These are phyloP conservation scores for Thera obeliscata DNA, from an alignment of 2,888 invertebrate genomes.

Conservation along the genomic window DNA sequence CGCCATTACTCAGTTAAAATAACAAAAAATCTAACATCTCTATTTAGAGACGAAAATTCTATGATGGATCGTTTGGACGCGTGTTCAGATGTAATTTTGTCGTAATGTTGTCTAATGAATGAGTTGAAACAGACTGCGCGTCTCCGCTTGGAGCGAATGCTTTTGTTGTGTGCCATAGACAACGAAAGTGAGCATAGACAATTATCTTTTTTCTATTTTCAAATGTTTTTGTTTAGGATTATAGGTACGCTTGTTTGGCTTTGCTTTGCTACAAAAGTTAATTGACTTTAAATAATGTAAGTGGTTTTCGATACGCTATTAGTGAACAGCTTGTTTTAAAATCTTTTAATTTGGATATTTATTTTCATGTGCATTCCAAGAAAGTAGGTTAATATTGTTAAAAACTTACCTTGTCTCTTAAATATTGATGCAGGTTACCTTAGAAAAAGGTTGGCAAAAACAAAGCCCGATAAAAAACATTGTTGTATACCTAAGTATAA, in stretches of 20 bases:
- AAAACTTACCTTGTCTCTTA: no score
- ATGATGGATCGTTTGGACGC: slow-evolving; percentile 59
- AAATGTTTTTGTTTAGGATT: slow-evolving; percentile 49
- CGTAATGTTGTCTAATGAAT: slow-evolving; percentile 52
- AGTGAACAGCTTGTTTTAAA: no score
- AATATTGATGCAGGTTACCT: no score
- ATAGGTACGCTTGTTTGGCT: slow-evolving; percentile 26
- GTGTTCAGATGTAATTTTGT: slow-evolving; percentile 48
- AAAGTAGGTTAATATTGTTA: no score
- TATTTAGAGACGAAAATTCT: slow-evolving; percentile 49
- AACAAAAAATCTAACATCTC: slow-evolving; percentile 46
- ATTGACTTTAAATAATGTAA: slow-evolving; percentile 9
- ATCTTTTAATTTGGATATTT: no score
- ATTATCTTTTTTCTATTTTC: slow-evolving; percentile 55
- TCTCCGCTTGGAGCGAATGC: slow-evolving; percentile 52
- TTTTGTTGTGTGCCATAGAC: slow-evolving; percentile 62
- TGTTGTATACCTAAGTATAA: no score
- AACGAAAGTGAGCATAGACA: slow-evolving; percentile 49
- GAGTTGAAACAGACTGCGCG: slow-evolving; percentile 65
- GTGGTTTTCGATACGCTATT: no score
- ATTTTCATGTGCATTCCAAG: no score
- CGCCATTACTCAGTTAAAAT: slow-evolving; percentile 57
- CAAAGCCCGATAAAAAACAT: no score
- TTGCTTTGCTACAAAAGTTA: slow-evolving; percentile 16
- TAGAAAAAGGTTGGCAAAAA: no score